Conservation (phyloP, 1,140 invertebrate genomes). For the Scaptomyza montana region DNA sequence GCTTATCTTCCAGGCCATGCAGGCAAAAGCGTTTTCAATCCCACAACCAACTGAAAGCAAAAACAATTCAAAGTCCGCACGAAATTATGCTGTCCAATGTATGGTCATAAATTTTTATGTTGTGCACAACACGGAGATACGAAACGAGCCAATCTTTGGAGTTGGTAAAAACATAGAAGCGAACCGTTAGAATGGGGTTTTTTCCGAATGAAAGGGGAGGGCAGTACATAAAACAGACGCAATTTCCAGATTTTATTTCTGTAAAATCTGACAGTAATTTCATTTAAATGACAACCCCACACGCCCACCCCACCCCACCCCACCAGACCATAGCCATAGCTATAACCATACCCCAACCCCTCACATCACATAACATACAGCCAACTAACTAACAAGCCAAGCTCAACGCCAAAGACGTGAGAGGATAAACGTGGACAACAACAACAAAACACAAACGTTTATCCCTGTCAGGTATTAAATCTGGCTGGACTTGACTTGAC, state of each 20-base stretch:
- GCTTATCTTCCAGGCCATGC: conserved; percentile 36
- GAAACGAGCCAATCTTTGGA: conserved; percentile 28
- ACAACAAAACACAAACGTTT: conserved; percentile 53
- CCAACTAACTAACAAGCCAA: conserved; percentile 42
- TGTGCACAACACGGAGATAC: conserved; percentile 44
- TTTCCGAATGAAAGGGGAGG: neutral
- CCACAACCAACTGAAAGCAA: conserved; percentile 22
- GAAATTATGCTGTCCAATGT: conserved; percentile 70
- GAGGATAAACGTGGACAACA: conserved; percentile 17
- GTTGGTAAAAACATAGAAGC: conserved; percentile 11
- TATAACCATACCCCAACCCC: neutral
- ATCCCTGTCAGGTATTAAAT: conserved; percentile 81
- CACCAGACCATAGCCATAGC: no score
- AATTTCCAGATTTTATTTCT: conserved; percentile 78
- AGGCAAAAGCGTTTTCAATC: conserved; percentile 49
- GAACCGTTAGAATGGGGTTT: conserved; percentile 24
- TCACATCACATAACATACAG: conserved; percentile 4
- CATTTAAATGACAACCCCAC: conserved; percentile 75
- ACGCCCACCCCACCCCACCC: conserved; percentile 7
- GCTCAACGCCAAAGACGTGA: conserved; percentile 26
- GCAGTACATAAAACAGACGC: conserved; percentile 74
- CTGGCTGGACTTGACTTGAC: conserved; percentile 39
- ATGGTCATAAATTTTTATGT: conserved; percentile 74
- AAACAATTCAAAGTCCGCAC: conserved; percentile 55
- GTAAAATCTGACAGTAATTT: conserved; percentile 81